Conservation (phyloP, 2,797 vertebrate species). For the Meriones psammophilus region DNA sequence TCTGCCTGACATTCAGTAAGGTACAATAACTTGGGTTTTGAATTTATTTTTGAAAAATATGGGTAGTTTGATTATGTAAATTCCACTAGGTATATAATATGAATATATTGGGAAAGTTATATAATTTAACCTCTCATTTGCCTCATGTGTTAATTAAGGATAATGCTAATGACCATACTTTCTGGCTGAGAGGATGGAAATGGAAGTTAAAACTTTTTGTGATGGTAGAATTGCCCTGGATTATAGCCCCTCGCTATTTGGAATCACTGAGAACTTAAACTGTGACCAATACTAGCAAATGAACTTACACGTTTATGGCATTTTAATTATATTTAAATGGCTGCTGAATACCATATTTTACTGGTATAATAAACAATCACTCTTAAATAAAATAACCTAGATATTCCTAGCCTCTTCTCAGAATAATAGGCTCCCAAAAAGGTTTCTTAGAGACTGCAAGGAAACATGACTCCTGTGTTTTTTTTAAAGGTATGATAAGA, state of each 20-base stretch:
- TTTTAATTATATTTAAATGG: constrained; percentile 44
- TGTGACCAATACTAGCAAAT: neutral
- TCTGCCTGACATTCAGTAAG: neutral
- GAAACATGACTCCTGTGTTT: neutral
- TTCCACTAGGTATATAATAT: neutral
- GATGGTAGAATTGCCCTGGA: neutral
- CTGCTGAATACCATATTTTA: neutral
- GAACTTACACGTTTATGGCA: neutral
- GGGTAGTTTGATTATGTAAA: neutral
- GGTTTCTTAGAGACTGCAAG: neutral
- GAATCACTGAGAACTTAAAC: neutral
- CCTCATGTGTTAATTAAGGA: constrained; percentile 7
- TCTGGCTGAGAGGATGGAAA: neutral
- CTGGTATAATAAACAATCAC: neutral
- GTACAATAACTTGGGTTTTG: neutral
- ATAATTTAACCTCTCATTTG: constrained; percentile 2
- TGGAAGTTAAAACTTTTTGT: constrained; percentile 11
- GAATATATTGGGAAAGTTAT: constrained; percentile 24
- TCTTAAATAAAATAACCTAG: neutral
- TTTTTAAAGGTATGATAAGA: constrained; percentile 14
- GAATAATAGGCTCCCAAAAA: neutral
- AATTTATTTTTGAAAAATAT: neutral
- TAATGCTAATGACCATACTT: neutral
- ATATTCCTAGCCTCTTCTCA: constrained; percentile 6
- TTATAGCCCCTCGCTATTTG: neutral